phyloP scores from a whole-genome alignment of 1,140 invertebrate genomes.

The Zophobas morio region DNA sequence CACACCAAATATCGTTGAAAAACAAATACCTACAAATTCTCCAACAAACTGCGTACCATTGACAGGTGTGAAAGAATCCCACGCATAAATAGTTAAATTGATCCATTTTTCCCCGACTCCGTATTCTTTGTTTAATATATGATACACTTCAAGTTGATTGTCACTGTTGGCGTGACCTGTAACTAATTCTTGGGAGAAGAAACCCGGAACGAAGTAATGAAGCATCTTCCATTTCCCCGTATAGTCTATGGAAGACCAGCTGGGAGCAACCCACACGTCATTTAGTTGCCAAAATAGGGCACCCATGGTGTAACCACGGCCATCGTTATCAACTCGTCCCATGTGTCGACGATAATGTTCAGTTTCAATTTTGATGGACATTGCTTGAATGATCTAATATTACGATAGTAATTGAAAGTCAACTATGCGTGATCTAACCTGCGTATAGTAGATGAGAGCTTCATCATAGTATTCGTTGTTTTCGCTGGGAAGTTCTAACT shows the following conservation, averaged over 20 bases:
- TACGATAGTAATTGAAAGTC: slow-evolving; percentile 64
- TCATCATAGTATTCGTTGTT: slow-evolving; percentile 69
- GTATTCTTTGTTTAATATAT: slow-evolving; percentile 53
- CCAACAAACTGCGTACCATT: neutral
- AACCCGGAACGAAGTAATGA: slow-evolving; percentile 90
- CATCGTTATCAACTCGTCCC: slow-evolving; percentile 72
- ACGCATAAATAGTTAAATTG: slow-evolving; percentile 52
- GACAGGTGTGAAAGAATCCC: slow-evolving; percentile 17
- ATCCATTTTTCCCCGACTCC: slow-evolving; percentile 13
- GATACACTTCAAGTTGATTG: slow-evolving; percentile 50
- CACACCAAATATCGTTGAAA: no score
- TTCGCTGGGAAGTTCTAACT: slow-evolving; percentile 73
- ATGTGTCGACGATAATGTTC: slow-evolving; percentile 84
- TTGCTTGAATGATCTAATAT: slow-evolving; percentile 85
- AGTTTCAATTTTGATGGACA: slow-evolving; percentile 89
- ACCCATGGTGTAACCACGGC: slow-evolving; percentile 91
- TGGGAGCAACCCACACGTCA: slow-evolving; percentile 98
- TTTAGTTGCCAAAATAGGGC: slow-evolving; percentile 99
- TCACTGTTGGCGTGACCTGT: slow-evolving; percentile 50
- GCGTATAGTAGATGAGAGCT: slow-evolving; percentile 81
- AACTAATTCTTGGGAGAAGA: slow-evolving; percentile 80
- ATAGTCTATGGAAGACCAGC: slow-evolving; percentile 90
- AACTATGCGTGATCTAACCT: slow-evolving; percentile 81
- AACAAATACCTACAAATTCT: neutral
- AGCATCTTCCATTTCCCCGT: slow-evolving; percentile 91